phyloP scores from a whole-genome alignment of 2,797 vertebrate genomes.

The Poecilia wingei region DNA sequence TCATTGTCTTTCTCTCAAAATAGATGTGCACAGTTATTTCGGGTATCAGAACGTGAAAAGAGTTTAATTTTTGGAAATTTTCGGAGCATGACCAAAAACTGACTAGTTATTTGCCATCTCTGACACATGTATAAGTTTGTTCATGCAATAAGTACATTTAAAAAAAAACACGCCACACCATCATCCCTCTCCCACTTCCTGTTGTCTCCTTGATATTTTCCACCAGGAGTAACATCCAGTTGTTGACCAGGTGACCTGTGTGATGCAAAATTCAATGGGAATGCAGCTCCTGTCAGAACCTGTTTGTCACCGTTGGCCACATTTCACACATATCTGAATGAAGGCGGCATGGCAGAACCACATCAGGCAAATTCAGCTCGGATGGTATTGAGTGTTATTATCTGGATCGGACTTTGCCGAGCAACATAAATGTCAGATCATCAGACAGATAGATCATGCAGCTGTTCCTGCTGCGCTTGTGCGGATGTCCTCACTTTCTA shows the following conservation, averaged over 20 bases:
- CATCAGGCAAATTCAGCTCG: not conserved
- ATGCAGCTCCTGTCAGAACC: not conserved
- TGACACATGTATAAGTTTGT: too few relatives aligned
- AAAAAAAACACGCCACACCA: too few relatives aligned
- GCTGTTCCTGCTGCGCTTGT: not conserved
- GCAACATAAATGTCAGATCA: not conserved
- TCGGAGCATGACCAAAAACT: not conserved
- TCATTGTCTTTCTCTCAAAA: too few relatives aligned
- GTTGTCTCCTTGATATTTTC: too few relatives aligned
- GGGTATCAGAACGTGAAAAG: not conserved
- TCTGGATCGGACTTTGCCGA: not conserved
- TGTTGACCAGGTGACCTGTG: too few relatives aligned
- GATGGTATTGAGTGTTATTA: not conserved
- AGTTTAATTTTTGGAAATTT: not conserved
- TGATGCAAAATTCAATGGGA: too few relatives aligned
- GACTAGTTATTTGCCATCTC: not conserved
- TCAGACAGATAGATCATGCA: not conserved
- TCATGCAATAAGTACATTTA: too few relatives aligned
- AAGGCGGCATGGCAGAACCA: not conserved
- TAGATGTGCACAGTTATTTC: not conserved
- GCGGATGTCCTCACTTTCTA: not conserved
- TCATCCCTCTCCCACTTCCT: too few relatives aligned
- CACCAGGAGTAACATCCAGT: too few relatives aligned
- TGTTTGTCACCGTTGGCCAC: not conserved
- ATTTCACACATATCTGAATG: not conserved